Conservation (phyloP, 2,888 invertebrate species). For the Drosophila limbata region DNA sequence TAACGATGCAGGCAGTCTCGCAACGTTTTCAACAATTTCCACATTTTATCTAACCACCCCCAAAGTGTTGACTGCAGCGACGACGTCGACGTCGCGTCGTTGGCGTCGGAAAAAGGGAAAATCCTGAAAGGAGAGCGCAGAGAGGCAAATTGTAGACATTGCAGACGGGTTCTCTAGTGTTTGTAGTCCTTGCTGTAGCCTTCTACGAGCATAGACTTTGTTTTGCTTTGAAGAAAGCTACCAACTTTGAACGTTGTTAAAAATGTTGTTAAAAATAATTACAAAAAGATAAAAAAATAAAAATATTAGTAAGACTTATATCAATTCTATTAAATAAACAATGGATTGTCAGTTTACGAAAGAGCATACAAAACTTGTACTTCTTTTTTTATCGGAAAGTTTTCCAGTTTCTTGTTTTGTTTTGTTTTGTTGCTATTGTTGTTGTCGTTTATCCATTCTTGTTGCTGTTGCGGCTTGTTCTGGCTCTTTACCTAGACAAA, state of each 20-base stretch:
- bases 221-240: not conserved
- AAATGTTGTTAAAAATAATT: not conserved
- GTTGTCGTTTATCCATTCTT: conserved; percentile 23
- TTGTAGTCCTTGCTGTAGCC: conserved; percentile 14
- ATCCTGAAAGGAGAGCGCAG: conserved; percentile 50
- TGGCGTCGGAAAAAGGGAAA: conserved; percentile 59
- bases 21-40: conserved; percentile 81
- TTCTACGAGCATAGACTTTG: not conserved
- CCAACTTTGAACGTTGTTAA: not conserved
- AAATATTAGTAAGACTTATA: too few relatives aligned
- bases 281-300: not conserved
- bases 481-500: conserved; percentile 58
- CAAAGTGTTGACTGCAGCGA: conserved; percentile 74
- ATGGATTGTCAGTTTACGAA: not conserved
- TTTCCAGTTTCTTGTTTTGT: conserved; percentile 23
- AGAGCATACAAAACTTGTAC: conserved; percentile 15
- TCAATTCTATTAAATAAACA: not conserved
- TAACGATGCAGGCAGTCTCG: conserved; percentile 74
- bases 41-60: conserved; percentile 81
- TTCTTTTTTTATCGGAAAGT: conserved; percentile 15
- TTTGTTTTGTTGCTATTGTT: conserved; percentile 18
- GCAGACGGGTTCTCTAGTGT: conserved; percentile 54
- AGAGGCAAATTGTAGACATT: conserved; percentile 41
- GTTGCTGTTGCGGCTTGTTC: conserved; percentile 49
- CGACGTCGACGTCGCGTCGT: conserved; percentile 28